Conservation (phyloP, 2,797 vertebrate genomes). For the Pseudochaenichthys georgianus region DNA sequence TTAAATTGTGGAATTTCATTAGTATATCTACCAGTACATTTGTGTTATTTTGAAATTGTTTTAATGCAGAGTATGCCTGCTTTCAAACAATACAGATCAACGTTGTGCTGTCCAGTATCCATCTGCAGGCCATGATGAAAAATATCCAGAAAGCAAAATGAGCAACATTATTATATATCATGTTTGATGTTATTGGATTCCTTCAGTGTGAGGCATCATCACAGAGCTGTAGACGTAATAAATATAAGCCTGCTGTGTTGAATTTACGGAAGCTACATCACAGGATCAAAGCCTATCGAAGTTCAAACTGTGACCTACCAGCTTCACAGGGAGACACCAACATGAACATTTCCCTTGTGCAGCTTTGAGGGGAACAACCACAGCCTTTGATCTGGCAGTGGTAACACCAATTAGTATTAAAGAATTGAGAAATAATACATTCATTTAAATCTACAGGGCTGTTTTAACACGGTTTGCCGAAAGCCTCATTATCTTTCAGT, state of each 20-base stretch:
- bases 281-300: conserved; percentile 24
- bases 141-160: not conserved
- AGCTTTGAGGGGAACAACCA: not conserved
- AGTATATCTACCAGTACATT: too few species aligned
- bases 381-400: not conserved
- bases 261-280: conserved; percentile 16
- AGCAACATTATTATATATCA: not conserved
- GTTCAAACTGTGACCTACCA: conserved; percentile 3
- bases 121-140: not conserved
- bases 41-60: too few species aligned
- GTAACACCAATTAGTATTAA: not conserved
- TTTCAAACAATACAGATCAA: not conserved
- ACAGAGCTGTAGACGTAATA: not conserved
- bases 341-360: not conserved
- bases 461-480: not conserved
- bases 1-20: too few species aligned
- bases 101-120: not conserved
- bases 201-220: conserved; percentile 8
- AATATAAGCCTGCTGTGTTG: conserved; percentile 3
- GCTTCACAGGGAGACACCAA: not conserved
- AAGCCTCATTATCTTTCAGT: not conserved
- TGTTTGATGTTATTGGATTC: not conserved
- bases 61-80: not conserved
- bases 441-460: not conserved
- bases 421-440: too few species aligned